Percentiles rank a stretch among this genome's conserved stretches.
phyloP scores from a whole-genome alignment of 2,113 vertebrate species.

The Columba janthina region DNA sequence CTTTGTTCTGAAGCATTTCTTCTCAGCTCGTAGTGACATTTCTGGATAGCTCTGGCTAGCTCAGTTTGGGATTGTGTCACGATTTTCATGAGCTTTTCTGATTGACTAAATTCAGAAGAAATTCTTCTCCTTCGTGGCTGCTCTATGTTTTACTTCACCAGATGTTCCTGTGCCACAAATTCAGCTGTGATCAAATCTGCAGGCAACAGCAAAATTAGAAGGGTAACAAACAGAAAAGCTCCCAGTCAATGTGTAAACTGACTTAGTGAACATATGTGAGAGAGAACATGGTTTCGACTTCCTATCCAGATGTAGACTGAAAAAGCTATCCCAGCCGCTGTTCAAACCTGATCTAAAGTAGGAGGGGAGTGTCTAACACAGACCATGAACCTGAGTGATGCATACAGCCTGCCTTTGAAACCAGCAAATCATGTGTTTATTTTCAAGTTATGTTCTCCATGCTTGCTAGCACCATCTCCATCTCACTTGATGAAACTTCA shows the following conservation, averaged over 20 bases:
- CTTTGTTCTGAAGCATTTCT: conserved; percentile 16
- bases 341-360: neutral
- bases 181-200: conserved; percentile 14
- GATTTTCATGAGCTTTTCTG: conserved; percentile 15
- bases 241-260: neutral
- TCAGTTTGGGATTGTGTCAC: neutral
- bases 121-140: neutral
- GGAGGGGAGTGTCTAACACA: neutral
- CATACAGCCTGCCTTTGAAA: neutral
- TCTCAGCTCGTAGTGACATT: neutral
- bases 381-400: accelerated
- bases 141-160: conserved; percentile 8
- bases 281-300: neutral
- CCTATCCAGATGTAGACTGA: neutral
- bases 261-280: neutral
- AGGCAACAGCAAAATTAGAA: neutral
- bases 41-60: conserved; percentile 24
- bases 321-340: neutral
- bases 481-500: neutral
- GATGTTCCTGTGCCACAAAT: neutral
- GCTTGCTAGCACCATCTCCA: neutral
- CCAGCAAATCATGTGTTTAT: neutral
- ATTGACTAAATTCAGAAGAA: neutral
- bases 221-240: neutral
- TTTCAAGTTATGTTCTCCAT: neutral